Evolutionary conservation across 2,888 invertebrate genomes (phyloP).

Genomic region (Eretmocerus hayati): DNA sequence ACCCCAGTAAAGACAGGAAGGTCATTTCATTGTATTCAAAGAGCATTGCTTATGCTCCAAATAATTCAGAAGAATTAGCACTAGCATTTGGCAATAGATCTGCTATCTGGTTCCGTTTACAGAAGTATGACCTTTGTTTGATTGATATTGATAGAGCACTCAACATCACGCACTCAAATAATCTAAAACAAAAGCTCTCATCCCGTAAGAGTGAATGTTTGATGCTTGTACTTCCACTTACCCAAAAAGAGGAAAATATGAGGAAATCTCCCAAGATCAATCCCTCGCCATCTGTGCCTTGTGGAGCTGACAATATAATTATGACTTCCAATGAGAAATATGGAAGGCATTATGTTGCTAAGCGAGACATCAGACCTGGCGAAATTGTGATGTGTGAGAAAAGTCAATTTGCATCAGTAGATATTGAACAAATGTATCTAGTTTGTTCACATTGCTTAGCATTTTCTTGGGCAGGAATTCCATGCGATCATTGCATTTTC

Average conservation of each 20-base stretch:
- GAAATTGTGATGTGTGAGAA: too few species aligned
- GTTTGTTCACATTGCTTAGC: background rate
- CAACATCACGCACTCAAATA: too few species aligned
- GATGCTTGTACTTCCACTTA: constrained; percentile 56
- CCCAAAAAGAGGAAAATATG: constrained; percentile 63
- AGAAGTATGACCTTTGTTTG: too few species aligned
- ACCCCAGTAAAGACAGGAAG: constrained; percentile 5
- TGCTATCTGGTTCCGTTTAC: too few species aligned
- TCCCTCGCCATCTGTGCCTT: background rate
- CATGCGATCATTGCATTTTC: background rate
- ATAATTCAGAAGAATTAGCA: too few species aligned
- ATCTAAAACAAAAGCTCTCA: too few species aligned
- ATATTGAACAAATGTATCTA: background rate
- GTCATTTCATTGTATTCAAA: constrained; percentile 40
- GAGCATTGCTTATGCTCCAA: too few species aligned
- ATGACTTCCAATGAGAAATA: background rate
- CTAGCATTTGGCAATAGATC: too few species aligned
- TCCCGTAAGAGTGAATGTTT: too few species aligned
- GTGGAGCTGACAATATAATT: background rate
- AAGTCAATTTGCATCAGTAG: background rate
- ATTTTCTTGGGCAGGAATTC: background rate
- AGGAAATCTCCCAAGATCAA: constrained; percentile 51
- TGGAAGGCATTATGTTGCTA: too few species aligned
- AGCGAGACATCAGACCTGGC: too few species aligned
- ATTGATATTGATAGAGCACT: too few species aligned